phyloP scores from a whole-genome alignment of 2,888 invertebrate genomes.

The Steinernema carpocapsae region DNA sequence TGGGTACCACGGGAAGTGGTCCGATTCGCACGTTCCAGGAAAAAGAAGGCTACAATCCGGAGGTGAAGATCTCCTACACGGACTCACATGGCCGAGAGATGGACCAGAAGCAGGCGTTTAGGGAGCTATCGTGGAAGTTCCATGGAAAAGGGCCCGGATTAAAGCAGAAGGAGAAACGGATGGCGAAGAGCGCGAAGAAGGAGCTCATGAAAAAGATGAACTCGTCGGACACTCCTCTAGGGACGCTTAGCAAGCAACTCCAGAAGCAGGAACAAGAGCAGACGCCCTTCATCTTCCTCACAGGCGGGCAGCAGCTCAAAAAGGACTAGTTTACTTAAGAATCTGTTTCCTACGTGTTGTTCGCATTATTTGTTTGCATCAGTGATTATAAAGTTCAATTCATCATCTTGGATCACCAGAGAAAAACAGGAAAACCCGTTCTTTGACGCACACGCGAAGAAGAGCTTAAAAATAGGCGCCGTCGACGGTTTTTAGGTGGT shows the following conservation, averaged over 20 bases:
- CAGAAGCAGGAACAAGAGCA: constrained; percentile 79
- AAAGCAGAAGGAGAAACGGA: constrained; percentile 92
- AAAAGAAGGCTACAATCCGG: constrained; percentile 65
- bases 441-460: neutral
- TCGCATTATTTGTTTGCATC: neutral
- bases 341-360: neutral
- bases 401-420: neutral
- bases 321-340: constrained; percentile 39
- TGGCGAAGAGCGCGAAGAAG: constrained; percentile 91
- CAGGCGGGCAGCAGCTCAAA: constrained; percentile 49
- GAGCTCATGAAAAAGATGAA: constrained; percentile 74
- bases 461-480: neutral
- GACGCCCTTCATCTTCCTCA: constrained; percentile 65
- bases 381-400: constrained; percentile 10
- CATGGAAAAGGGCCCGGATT: constrained; percentile 99
- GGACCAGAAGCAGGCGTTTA: constrained; percentile 92
- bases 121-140: constrained; percentile 75
- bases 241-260: constrained; percentile 89
- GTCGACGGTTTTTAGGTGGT: neutral
- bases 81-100: constrained; percentile 92
- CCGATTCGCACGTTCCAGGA: constrained; percentile 64
- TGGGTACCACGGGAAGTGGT: constrained; percentile 64
- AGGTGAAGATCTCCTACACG: constrained; percentile 78
- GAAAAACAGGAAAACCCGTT: constrained; percentile 20
- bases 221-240: constrained; percentile 80